Percentiles rank a stretch among this genome's conserved stretches.
Conservation (phyloP, 2,888 invertebrate genomes). For the Cerastis rubricosa region DNA sequence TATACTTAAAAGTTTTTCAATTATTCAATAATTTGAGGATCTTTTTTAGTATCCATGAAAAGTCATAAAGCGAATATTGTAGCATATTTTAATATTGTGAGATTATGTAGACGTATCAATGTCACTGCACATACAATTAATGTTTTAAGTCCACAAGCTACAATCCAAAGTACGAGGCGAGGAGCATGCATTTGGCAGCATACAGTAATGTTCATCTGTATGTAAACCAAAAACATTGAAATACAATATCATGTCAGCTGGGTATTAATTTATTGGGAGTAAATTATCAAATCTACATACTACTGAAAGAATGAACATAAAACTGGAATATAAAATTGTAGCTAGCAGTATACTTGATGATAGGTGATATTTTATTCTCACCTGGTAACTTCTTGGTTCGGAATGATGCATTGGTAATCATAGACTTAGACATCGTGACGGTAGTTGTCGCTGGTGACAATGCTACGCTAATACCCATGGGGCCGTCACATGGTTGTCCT, state of each 20-base stretch:
- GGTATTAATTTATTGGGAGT: constrained; percentile 24
- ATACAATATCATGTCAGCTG: constrained; percentile 46
- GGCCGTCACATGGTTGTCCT: constrained; percentile 95
- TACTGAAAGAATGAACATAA: constrained; percentile 16
- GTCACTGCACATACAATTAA: constrained; percentile 66
- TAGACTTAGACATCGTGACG: constrained; percentile 96
- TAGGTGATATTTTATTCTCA: constrained; percentile 79
- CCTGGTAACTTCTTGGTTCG: constrained; percentile 99
- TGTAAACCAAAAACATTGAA: constrained; percentile 71
- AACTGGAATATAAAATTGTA: constrained; percentile 20
- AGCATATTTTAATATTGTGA: constrained; percentile 44
- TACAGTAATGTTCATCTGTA: constrained; percentile 79
- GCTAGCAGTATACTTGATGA: constrained; percentile 10
- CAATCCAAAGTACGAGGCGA: constrained; percentile 73
- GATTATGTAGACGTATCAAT: constrained; percentile 53
- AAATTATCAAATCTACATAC: constrained; percentile 30
- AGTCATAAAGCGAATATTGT: constrained; percentile 29
- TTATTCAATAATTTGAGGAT: constrained; percentile 13
- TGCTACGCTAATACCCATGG: constrained; percentile 95
- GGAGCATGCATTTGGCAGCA: constrained; percentile 82
- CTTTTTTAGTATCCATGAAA: constrained; percentile 44
- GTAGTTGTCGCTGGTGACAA: constrained; percentile 94
- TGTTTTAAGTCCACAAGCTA: constrained; percentile 71
- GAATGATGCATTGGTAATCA: constrained; percentile 99
- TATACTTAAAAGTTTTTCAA: neutral